These are phyloP conservation scores for Bufotes viridis DNA, from an alignment of 2,797 vertebrate species.

Conservation along the genomic window DNA sequence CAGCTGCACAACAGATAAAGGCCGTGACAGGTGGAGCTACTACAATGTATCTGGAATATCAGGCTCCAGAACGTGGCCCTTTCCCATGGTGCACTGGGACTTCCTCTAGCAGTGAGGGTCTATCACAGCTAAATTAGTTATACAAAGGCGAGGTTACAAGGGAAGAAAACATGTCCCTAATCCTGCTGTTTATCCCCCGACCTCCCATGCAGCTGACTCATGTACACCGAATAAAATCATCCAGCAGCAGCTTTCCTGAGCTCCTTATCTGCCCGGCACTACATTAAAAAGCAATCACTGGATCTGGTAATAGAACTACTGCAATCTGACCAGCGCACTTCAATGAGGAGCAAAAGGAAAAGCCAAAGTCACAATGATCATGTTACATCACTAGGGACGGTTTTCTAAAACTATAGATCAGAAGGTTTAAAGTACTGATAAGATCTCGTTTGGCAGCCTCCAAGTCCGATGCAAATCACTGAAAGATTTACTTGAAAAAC, in stretches of 20 bases:
- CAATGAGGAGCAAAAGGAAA: not conserved
- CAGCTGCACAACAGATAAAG: slow-evolving; percentile 51
- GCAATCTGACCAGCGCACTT: not conserved
- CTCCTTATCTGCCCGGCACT: not conserved
- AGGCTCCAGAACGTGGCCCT: not conserved
- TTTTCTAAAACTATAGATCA: not conserved
- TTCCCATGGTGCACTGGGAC: not conserved
- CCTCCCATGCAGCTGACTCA: slow-evolving; percentile 22
- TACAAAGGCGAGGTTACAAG: not conserved
- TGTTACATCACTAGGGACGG: not conserved
- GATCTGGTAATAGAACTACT: not conserved
- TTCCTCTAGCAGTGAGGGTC: not conserved
- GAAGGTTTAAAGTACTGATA: not conserved
- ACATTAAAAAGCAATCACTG: not conserved
- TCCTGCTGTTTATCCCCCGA: slow-evolving; percentile 22
- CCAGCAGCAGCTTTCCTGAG: not conserved
- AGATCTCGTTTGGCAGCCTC: not conserved
- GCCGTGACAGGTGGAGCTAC: slow-evolving; percentile 32
- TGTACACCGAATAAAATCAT: not conserved
- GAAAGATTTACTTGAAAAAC: not conserved
- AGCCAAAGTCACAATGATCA: not conserved
- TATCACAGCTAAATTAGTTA: not conserved
- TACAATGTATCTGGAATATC: not conserved
- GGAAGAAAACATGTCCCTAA: slow-evolving; percentile 26
- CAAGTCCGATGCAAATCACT: not conserved